A percentile compares a stretch with the other conserved stretches of the same genome.
Evolutionary conservation across 2,888 invertebrate genomes (phyloP).

Genomic region (Sceliomorpha sp.): DNA sequence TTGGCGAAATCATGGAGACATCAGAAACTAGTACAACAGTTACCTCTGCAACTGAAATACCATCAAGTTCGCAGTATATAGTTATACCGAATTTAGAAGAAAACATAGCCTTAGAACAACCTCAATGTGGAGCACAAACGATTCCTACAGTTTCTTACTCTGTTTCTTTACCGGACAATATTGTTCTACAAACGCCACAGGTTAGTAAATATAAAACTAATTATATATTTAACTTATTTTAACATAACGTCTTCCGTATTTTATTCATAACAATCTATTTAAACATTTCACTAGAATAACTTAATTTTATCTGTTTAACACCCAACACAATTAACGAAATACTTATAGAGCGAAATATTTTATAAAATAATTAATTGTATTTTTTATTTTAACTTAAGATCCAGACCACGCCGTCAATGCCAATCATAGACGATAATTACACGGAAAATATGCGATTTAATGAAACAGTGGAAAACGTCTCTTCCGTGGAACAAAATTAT

Average conservation of each 20-base stretch:
- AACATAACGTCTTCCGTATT: too few relatives aligned
- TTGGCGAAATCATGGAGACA: constrained; percentile 69
- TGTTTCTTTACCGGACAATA: constrained; percentile 70
- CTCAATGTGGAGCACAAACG: constrained; percentile 55
- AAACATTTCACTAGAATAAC: too few relatives aligned
- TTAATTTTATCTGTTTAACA: too few relatives aligned
- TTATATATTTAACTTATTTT: too few relatives aligned
- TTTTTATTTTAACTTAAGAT: constrained; percentile 34
- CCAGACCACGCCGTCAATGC: constrained; percentile 77
- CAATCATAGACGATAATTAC: constrained; percentile 75
- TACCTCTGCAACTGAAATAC: constrained; percentile 56
- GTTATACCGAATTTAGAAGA: constrained; percentile 67
- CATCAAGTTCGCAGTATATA: constrained; percentile 66
- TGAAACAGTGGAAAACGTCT: constrained; percentile 52
- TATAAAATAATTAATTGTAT: constrained; percentile 1
- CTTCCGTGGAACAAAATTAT: constrained; percentile 60
- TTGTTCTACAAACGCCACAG: constrained; percentile 62
- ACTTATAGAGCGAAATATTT: too few relatives aligned
- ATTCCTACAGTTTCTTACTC: constrained; percentile 67
- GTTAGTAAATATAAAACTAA: constrained; percentile 17
- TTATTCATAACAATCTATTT: too few relatives aligned
- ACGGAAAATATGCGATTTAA: constrained; percentile 64
- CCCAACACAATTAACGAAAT: too few relatives aligned
- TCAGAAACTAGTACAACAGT: constrained; percentile 19
- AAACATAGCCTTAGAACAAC: constrained; percentile 59